Evolutionary conservation across 2,113 vertebrate species (phyloP).

Genomic region (pig (Sus scrofa)): T2T-Sscrofa CM000817.6:150464001-150464500

Average conservation of each 20-base stretch:
- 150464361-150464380: slow-evolving; percentile 27
- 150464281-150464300: slow-evolving; percentile 18
- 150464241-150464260: slow-evolving; percentile 59
- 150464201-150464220: slow-evolving; percentile 54
- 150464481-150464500: slow-evolving; percentile 36
- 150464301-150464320: slow-evolving; percentile 29
- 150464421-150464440: not conserved
- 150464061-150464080: slow-evolving; percentile 51
- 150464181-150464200: slow-evolving; percentile 62
- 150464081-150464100: slow-evolving; percentile 70
- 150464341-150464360: slow-evolving; percentile 54
- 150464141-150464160: slow-evolving; percentile 55
- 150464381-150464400: slow-evolving; percentile 38
- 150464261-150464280: slow-evolving; percentile 67
- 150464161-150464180: slow-evolving; percentile 59
- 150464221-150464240: slow-evolving; percentile 28
- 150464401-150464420: not conserved
- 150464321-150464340: not conserved
- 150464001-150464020: slow-evolving; percentile 67
- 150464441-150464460: not conserved
- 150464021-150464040: slow-evolving; percentile 60
- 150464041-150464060: slow-evolving; percentile 67
- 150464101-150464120: slow-evolving; percentile 71
- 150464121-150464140: slow-evolving; percentile 65
- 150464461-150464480: not conserved